Conservation (phyloP, 2,888 invertebrate genomes). For the Leistus spinibarbis region DNA sequence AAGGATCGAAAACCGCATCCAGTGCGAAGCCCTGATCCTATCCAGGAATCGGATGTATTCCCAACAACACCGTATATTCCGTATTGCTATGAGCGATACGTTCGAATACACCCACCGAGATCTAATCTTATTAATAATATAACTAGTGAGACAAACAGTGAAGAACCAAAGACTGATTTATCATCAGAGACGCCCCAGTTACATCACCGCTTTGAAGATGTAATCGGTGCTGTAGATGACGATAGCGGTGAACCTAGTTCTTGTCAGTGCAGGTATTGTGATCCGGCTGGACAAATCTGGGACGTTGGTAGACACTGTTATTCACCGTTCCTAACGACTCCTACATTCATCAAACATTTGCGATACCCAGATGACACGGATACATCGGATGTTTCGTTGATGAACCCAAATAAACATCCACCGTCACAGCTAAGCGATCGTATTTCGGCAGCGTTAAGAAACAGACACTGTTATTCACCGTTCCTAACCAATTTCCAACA, state of each 20-base stretch:
- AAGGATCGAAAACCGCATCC: constrained; percentile 78
- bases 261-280: constrained; percentile 79
- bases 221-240: constrained; percentile 49
- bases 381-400: constrained; percentile 41
- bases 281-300: constrained; percentile 77
- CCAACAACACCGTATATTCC: constrained; percentile 48
- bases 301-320: constrained; percentile 68
- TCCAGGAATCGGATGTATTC: constrained; percentile 42
- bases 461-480: constrained; percentile 9
- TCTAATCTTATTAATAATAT: background rate
- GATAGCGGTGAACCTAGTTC: constrained; percentile 57
- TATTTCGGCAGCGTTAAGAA: constrained; percentile 9
- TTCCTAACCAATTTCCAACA: background rate
- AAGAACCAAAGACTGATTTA: constrained; percentile 11
- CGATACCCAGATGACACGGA: constrained; percentile 25
- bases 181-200: constrained; percentile 52
- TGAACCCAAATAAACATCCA: constrained; percentile 41
- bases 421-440: constrained; percentile 29
- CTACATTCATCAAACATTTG: constrained; percentile 44
- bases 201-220: constrained; percentile 57
- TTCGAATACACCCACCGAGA: background rate
- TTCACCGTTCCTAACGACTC: constrained; percentile 61
- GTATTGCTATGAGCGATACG: constrained; percentile 44
- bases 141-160: background rate
- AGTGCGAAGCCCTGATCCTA: constrained; percentile 45